phyloP scores from a whole-genome alignment of 2,888 invertebrate species.

The Acrocera orbiculus region DNA sequence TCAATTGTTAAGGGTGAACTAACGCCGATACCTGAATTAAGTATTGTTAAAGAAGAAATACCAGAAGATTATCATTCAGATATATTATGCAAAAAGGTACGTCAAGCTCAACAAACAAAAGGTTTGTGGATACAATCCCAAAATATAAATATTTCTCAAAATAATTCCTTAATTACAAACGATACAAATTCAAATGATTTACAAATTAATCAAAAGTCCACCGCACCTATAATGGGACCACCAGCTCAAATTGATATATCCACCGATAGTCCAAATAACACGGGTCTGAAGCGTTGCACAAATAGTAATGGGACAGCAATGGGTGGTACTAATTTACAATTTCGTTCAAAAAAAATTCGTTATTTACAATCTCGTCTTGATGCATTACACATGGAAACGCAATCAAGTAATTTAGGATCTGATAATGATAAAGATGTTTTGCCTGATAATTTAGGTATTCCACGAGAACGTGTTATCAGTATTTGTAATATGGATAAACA shows the following conservation, averaged over 20 bases:
- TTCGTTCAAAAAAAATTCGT: conserved; percentile 35
- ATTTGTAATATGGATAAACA: conserved; percentile 65
- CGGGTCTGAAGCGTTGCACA: not conserved
- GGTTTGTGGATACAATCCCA: conserved; percentile 20
- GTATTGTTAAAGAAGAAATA: conserved; percentile 23
- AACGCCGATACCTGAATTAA: conserved; percentile 18
- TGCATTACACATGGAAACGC: conserved; percentile 21
- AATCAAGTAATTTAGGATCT: conserved; percentile 14
- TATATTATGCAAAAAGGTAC: conserved; percentile 29
- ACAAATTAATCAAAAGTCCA: conserved; percentile 2
- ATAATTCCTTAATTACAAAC: not conserved
- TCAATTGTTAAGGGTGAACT: conserved; percentile 1
- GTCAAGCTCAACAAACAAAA: conserved; percentile 30
- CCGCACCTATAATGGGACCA: conserved; percentile 25
- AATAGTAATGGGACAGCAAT: conserved; percentile 11
- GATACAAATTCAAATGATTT: not conserved
- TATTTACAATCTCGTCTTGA: conserved; percentile 20
- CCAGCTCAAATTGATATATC: conserved; percentile 23
- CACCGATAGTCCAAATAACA: conserved; percentile 5
- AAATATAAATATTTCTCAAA: not conserved
- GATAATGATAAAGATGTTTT: conserved; percentile 14
- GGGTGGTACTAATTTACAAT: conserved; percentile 32
- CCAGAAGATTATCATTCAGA: conserved; percentile 26
- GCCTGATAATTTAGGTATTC: conserved; percentile 34
- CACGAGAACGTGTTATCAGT: conserved; percentile 51